Conservation (phyloP, 2,888 invertebrate genomes). For the Lasioglossum morio region DNA sequence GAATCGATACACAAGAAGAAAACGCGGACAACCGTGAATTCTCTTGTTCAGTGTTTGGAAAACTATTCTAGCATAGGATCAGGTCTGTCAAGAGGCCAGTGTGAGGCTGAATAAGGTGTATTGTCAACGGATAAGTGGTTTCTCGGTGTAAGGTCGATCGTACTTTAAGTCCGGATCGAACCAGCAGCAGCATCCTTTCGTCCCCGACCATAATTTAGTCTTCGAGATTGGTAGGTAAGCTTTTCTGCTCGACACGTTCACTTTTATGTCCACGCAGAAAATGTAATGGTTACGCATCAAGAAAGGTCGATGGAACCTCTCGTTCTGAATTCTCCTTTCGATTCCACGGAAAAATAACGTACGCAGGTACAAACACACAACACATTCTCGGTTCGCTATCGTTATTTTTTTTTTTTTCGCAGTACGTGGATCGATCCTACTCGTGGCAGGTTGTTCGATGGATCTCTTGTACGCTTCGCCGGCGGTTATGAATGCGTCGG, state of each 20-base stretch:
- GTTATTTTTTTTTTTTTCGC: neutral
- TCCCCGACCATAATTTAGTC: slow-evolving; percentile 21
- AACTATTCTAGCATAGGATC: neutral
- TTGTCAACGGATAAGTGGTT: slow-evolving; percentile 22
- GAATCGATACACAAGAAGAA: neutral
- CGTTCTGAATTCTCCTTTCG: neutral
- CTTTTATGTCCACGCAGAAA: neutral
- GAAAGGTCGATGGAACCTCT: neutral
- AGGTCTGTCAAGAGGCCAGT: neutral
- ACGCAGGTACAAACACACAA: neutral
- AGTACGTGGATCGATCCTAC: neutral
- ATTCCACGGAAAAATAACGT: slow-evolving; percentile 4
- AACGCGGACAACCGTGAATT: neutral
- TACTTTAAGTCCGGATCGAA: neutral
- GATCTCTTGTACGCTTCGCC: slow-evolving; percentile 25
- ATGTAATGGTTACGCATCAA: neutral
- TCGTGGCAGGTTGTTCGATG: neutral
- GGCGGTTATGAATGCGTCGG: slow-evolving; percentile 12
- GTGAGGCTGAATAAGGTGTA: neutral
- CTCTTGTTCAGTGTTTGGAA: neutral
- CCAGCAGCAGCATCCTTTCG: slow-evolving; percentile 6
- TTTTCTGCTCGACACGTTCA: neutral
- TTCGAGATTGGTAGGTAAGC: neutral
- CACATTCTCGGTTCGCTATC: neutral
- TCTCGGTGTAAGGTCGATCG: slow-evolving; percentile 7